Percentiles rank a stretch among this genome's conserved stretches.
Evolutionary conservation across 2,888 invertebrate species (phyloP).

Genomic region (Polyommatus icarus): DNA sequence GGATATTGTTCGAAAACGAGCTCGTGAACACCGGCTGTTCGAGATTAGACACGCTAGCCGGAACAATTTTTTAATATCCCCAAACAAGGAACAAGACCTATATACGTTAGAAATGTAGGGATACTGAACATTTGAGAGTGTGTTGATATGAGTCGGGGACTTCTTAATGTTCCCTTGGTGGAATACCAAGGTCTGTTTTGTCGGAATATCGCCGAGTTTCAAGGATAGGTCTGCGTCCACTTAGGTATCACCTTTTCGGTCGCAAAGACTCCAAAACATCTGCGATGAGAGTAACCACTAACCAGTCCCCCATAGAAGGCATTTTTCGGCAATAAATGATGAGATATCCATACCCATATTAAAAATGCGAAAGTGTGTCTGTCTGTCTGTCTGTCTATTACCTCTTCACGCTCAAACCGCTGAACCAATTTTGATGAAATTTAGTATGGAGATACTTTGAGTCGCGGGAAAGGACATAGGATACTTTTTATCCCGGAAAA

Average conservation of each 20-base stretch:
- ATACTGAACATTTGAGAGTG: slow-evolving; percentile 40
- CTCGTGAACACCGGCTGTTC: slow-evolving; percentile 66
- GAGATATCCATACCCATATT: no score
- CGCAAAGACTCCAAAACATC: neutral
- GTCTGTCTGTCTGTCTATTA: no score
- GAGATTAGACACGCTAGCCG: slow-evolving; percentile 79
- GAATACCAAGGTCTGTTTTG: neutral
- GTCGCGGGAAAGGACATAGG: no score
- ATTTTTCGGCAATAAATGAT: neutral
- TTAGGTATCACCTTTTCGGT: neutral
- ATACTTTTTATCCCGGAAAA: no score
- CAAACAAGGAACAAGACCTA: slow-evolving; percentile 70
- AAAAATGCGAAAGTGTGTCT: no score
- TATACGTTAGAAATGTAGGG: slow-evolving; percentile 53
- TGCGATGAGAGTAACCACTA: neutral
- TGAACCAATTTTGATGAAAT: no score
- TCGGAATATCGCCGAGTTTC: neutral
- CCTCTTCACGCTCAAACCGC: no score
- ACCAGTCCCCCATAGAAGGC: neutral
- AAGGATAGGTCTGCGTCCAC: neutral
- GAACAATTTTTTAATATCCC: slow-evolving; percentile 80
- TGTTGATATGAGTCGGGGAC: no score
- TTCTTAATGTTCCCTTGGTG: no score
- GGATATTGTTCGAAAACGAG: slow-evolving; percentile 46
- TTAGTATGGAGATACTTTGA: no score